Conservation (phyloP, 92 coral and sea anemone genomes). For the Epizoanthus fatuus region DNA sequence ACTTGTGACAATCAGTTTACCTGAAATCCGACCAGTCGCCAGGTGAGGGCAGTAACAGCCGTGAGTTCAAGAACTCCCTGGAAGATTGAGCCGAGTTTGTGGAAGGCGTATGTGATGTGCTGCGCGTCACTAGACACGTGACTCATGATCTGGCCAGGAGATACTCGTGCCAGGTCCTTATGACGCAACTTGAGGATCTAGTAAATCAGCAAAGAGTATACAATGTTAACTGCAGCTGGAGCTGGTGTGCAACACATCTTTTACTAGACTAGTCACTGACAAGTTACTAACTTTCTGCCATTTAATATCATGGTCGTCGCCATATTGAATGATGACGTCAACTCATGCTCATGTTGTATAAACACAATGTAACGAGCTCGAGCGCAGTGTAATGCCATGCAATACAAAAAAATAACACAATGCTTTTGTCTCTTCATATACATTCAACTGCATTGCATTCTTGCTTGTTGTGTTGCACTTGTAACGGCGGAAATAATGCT, state of each 20-base stretch:
- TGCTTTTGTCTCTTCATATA: too few relatives aligned
- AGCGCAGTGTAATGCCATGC: neutral
- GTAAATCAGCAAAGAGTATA: neutral
- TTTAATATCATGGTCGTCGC: too few relatives aligned
- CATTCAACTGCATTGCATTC: too few relatives aligned
- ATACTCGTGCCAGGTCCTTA: slow-evolving; percentile 73
- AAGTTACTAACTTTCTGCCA: too few relatives aligned
- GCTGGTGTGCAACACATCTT: too few relatives aligned
- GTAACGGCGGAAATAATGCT: too few relatives aligned
- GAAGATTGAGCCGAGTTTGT: slow-evolving; percentile 76
- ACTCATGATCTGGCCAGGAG: slow-evolving; percentile 63
- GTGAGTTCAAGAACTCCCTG: slow-evolving; percentile 80
- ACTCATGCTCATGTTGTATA: neutral
- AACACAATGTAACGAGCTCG: neutral
- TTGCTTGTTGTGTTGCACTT: too few relatives aligned
- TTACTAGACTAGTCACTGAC: too few relatives aligned
- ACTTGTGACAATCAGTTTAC: neutral
- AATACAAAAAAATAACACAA: neutral
- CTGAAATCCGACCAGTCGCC: slow-evolving; percentile 89
- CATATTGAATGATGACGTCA: too few relatives aligned
- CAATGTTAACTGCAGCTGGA: too few relatives aligned
- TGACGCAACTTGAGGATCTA: slow-evolving; percentile 78
- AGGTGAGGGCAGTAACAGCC: slow-evolving; percentile 79
- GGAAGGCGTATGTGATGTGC: slow-evolving; percentile 75
- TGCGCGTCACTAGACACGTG: slow-evolving; percentile 80